Evolutionary conservation across 2,888 invertebrate species (phyloP), one percentile per base, ranked within the genome.

Genomic region (Phoenoteleia sp.): DNA sequence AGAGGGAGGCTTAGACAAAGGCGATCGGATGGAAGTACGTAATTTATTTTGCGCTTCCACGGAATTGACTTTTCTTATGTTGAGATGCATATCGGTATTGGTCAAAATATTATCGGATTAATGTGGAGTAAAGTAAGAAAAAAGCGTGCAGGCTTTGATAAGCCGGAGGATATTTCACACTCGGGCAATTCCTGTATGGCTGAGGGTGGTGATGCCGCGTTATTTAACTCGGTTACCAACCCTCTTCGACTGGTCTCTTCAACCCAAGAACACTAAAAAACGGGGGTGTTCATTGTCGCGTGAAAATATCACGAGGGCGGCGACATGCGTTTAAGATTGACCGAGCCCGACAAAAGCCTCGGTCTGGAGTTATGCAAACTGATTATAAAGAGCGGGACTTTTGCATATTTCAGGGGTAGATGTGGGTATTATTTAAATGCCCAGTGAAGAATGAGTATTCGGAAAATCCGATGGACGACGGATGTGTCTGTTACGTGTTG

Each of bases 151-250:
- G 89, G 86, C 88, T 64, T 90, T 91, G 93, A 93, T 93, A 93
- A 93, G 93, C 93, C 91, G 67, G 88, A 91, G 92, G 91, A 93
- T 93, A 93, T 94, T 94, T 94, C 93, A 94, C 93, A 94, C 94
- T 93, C 91, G 93, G 92, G 90, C 93, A 91, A 88, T 74, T 90
- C 89, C 89, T 88, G 90, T 91, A 91, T 91, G 90, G 89, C 49
- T 83, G 84, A 90, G 91, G 91, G 91, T 92, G 93, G 90, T 91
- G 91, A 93, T 92, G 92, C 93, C 92, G 91, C 92, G 92, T 93
- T 93, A 93, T 93, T 93, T 93, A 93, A 93, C 93, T 93, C 91
- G 91, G 92, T 93, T 93, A 93, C 67, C 77, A 75, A 74, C 83
- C 75, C 86, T 74, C 52, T 58, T 21, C 64, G 67, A 71, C 84